These are phyloP conservation scores for Eupithecia centaureata DNA, from an alignment of 2,888 invertebrate species.

Conservation along the genomic window DNA sequence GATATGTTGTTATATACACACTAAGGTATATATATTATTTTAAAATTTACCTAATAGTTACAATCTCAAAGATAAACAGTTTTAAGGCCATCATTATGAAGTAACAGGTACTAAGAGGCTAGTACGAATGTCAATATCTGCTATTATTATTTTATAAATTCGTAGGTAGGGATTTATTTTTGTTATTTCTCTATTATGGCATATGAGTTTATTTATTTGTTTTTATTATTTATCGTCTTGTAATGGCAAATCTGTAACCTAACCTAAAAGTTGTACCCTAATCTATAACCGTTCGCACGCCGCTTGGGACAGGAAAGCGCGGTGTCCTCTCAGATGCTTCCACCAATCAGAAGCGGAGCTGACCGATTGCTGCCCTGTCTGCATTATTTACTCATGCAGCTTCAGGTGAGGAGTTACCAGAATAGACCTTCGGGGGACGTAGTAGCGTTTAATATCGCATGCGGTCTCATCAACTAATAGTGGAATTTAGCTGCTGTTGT, in stretches of 20 bases:
- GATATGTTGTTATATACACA: no score
- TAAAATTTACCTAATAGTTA: no score
- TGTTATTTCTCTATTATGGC: no score
- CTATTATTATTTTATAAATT: no score
- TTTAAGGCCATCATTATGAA: no score
- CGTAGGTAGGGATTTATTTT: no score
- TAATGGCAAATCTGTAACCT: neutral
- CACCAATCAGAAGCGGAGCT: conserved; percentile 75
- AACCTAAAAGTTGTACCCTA: conserved; percentile 19
- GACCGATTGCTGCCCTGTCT: conserved; percentile 74
- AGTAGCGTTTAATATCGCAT: conserved; percentile 37
- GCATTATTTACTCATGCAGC: conserved; percentile 77
- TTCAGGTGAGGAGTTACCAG: conserved; percentile 80
- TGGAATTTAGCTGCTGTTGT: neutral
- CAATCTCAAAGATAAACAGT: no score
- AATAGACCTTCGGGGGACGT: conserved; percentile 57
- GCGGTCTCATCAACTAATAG: conserved; percentile 18
- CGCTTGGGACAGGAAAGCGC: conserved; percentile 71
- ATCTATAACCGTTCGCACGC: conserved; percentile 48
- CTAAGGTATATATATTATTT: no score
- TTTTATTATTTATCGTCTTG: no score
- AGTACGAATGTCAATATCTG: no score
- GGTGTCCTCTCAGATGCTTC: conserved; percentile 78
- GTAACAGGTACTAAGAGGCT: no score
- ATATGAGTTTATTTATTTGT: no score